Conservation (phyloP, 2,888 invertebrate species). For the Drosophila limbata region DNA sequence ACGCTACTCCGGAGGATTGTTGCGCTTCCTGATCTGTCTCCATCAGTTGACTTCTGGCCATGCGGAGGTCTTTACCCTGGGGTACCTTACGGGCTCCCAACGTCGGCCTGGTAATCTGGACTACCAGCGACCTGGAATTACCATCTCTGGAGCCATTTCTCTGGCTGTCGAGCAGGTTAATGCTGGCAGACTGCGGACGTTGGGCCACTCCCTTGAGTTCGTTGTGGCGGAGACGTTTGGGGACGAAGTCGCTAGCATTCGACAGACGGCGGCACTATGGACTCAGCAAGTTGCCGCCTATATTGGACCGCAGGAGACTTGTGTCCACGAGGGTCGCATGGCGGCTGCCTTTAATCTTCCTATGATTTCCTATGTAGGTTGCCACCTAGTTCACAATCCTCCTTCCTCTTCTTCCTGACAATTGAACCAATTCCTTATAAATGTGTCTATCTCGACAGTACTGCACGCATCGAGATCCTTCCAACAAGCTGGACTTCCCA, state of each 20-base stretch:
- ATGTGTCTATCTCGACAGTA: slow-evolving; percentile 87
- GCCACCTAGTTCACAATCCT: too few relatives aligned
- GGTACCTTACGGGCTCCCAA: slow-evolving; percentile 94
- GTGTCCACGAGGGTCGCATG: slow-evolving; percentile 96
- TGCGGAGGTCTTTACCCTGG: slow-evolving; percentile 90
- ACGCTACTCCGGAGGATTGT: slow-evolving; percentile 13
- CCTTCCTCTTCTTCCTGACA: background rate
- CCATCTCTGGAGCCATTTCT: slow-evolving; percentile 93
- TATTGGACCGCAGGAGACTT: slow-evolving; percentile 93
- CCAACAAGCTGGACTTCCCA: slow-evolving; percentile 94
- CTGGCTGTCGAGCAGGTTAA: slow-evolving; percentile 94
- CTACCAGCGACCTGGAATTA: slow-evolving; percentile 91
- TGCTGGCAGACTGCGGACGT: slow-evolving; percentile 86
- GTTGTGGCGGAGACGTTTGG: slow-evolving; percentile 96
- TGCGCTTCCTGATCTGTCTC: slow-evolving; percentile 40
- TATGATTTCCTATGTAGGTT: slow-evolving; percentile 98
- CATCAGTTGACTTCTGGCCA: slow-evolving; percentile 33
- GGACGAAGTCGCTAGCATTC: slow-evolving; percentile 94
- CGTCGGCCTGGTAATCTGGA: slow-evolving; percentile 91
- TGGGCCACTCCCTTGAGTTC: slow-evolving; percentile 92
- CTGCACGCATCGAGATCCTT: slow-evolving; percentile 95
- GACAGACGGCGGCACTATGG: slow-evolving; percentile 93
- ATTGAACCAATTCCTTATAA: background rate
- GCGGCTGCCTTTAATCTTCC: slow-evolving; percentile 97
- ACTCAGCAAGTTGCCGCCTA: slow-evolving; percentile 93